Evolutionary conservation across 2,113 vertebrate species (phyloP).

Genomic region (Datnioides undecimradiatus): DNA sequence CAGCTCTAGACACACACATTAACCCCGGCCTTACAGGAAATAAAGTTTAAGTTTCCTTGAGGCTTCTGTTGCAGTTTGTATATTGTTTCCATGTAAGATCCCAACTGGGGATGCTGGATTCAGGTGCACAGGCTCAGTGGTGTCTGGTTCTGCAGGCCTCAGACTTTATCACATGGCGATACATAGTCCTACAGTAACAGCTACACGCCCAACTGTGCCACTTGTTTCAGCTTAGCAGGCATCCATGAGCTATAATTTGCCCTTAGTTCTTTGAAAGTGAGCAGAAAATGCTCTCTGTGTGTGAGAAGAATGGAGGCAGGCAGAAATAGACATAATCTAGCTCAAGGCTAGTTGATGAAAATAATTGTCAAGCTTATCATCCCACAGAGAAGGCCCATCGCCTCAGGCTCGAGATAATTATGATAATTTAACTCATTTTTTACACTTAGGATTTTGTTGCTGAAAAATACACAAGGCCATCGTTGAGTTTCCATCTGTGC

Average conservation of each 20-base stretch:
- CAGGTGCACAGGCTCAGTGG: conserved; percentile 9
- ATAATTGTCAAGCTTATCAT: conserved; percentile 9
- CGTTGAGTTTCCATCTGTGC: no score
- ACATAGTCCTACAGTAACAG: background rate
- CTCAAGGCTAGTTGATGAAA: conserved; percentile 31
- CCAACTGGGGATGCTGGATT: conserved; percentile 6
- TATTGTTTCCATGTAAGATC: conserved; percentile 11
- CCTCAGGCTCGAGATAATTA: conserved; percentile 10
- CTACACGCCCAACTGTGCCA: background rate
- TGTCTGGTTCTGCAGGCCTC: conserved; percentile 16
- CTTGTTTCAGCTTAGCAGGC: background rate
- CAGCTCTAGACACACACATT: conserved; percentile 34
- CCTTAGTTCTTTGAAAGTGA: background rate
- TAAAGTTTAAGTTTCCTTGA: conserved; percentile 14
- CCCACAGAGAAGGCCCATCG: background rate
- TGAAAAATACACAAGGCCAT: background rate
- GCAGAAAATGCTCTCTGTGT: background rate
- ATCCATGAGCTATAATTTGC: background rate
- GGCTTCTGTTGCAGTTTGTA: conserved; percentile 9
- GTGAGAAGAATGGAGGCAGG: background rate
- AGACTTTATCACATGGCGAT: conserved; percentile 25
- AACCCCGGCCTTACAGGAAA: conserved; percentile 5
- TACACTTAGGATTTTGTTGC: background rate
- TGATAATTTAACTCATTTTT: background rate
- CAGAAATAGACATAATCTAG: conserved; percentile 5